Evolutionary conservation across 37 sponge, comb jelly and placozoan genomes (phyloP), one percentile per base, ranked within the genome.

Genomic region (Lycopodina hypogea): DNA sequence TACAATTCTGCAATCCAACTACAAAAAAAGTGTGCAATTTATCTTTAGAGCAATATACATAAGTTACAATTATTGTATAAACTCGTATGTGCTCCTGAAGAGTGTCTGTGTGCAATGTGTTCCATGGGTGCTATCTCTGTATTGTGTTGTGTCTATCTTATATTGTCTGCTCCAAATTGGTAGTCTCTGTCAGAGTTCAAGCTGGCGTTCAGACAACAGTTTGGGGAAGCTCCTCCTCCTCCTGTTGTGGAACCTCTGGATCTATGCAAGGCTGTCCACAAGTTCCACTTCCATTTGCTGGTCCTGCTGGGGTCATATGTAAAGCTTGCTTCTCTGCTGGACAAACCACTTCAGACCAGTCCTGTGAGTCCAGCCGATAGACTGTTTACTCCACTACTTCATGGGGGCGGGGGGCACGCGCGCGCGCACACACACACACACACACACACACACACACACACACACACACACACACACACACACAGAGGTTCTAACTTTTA

Each of bases 221-320:
- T 17, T 22, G 36, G n/a, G 0, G 32, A 42, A 48, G 1, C 36
- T 24, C 55, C 79, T 33, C 55, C 79, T 33, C 23, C 79, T 18
- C 79, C 38, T 1, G 36, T 42, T 0, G n/a, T 48, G 3, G 79
- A 50, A 1, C 83, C 82, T 3, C 81, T 88, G 34, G 24, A 59
- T 32, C 84, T 94, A 36, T 90, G 91, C 71, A 75, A 76, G 48
- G 82, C 86, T 21, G 77, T 94, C 2, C 88, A 94, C 83, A 73
- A 74, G 78, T 74, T 91, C 24, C 95, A 94, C 77, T 91, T 91
- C 84, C 91, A 85, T 67, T 70, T 89, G 8, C 69, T 94, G n/a
- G 72, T 90, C 28, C 58, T 91, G 52, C 61, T 94, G 52, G 81
- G 89, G 1, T 72, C 74, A 12, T 94, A 91, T 36, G 66, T 88